Evolutionary conservation across 92 coral and sea anemone species (phyloP).

Genomic region (Bergia sp.): DNA sequence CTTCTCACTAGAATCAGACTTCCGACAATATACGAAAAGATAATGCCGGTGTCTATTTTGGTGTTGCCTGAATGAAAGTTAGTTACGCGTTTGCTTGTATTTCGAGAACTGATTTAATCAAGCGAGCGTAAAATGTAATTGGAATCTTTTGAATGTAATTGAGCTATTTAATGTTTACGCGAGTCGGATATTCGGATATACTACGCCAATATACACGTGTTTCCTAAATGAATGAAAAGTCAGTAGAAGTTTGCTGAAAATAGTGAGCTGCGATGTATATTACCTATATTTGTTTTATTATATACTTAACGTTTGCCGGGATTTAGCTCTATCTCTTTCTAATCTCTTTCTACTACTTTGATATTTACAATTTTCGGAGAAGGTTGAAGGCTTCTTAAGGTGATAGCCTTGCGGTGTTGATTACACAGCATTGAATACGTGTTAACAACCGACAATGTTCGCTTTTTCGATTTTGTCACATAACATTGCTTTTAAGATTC

Average conservation of each 20-base stretch:
- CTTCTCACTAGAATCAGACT: background rate
- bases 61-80: background rate
- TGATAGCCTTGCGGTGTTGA: background rate
- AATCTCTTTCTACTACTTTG: background rate
- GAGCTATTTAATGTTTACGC: constrained; percentile 1
- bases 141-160: background rate
- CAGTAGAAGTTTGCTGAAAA: background rate
- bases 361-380: background rate
- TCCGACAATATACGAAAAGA: constrained; percentile 7
- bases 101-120: background rate
- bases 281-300: background rate
- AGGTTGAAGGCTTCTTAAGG: background rate
- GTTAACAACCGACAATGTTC: background rate
- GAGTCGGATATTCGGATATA: background rate
- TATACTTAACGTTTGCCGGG: background rate
- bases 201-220: background rate
- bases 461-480: background rate
- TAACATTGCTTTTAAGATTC: background rate
- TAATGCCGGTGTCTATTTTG: background rate
- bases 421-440: background rate
- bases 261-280: background rate
- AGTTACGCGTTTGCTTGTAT: background rate
- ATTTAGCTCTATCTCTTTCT: too few relatives aligned
- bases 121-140: background rate
- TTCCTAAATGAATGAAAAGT: background rate